Base-by-base conservation (phyloP, 2,797 vertebrate species). In the Brachymystax lenok region DNA sequence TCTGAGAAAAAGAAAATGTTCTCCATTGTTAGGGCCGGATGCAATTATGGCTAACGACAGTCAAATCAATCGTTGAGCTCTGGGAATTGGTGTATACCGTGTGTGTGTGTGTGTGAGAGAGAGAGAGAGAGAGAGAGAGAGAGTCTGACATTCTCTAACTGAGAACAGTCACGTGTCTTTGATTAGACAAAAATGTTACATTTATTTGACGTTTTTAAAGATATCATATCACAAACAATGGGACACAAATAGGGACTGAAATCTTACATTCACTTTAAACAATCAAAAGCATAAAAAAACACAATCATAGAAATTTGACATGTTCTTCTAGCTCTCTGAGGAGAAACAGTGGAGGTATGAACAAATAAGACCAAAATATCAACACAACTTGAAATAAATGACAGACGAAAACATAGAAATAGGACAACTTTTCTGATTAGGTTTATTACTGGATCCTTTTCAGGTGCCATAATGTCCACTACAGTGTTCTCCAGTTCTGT, bases 401-500 rank as follows among this genome's bases (percentile, higher is more conserved):
- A 81, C 33, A 82, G 83, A 77, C 71, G 73, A 82, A 79, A 72
- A 50, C 16, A 27, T 24, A 17, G n/a, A 71, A 21, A 81, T 74
- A 74, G 27, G 80, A 80, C 10, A 76, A 82, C 56, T 80, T 1
- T 21, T 61, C 59, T 74, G 68, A 54, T 27, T 7, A 84, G 79
- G 79, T 19, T 35, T 19, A 51, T 66, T 46, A 28, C 75, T 72
- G 69, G 64, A 67, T 75, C 63, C 61, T 67, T 63, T 77, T 82
- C 71, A 80, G 78, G 83, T 85, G 82, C 82, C 79, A 71, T 74
- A 84, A 71, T 85, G 80, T 82, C 86, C 21, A 24, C 21, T 24
- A 63, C 59, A 12, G 59, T 68, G 80, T 83, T 83, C 89, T 95
- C 93, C 92, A 94, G 93, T 94, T 93, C 84, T 87, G 82, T 90